These are phyloP conservation scores for Archaeoteleia sp. DNA, from an alignment of 2,888 invertebrate species.

Conservation along the genomic window DNA sequence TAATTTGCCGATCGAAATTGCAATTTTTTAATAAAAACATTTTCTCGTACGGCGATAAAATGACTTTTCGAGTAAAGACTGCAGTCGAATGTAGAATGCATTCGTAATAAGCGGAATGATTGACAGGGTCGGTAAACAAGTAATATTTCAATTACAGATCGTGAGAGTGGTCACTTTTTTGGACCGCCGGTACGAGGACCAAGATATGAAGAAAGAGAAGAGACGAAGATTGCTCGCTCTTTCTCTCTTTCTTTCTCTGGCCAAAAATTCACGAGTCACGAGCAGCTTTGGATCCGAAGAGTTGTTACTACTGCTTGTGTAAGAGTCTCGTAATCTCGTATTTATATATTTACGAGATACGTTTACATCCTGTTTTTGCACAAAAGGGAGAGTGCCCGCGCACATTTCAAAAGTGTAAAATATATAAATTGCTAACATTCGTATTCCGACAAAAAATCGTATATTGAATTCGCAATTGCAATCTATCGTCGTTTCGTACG, in stretches of 20 bases:
- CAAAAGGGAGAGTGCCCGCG: slow-evolving; percentile 26
- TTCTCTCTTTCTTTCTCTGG: slow-evolving; percentile 1
- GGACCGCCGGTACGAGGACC: slow-evolving; percentile 1
- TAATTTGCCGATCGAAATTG: not conserved
- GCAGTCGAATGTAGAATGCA: slow-evolving; percentile 41
- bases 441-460: slow-evolving; percentile 30
- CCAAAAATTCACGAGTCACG: slow-evolving; percentile 9
- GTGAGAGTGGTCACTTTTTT: slow-evolving; percentile 57
- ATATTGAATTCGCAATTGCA: too few relatives aligned
- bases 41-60: slow-evolving; percentile 32
- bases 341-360: slow-evolving; percentile 16
- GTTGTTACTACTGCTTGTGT: not conserved
- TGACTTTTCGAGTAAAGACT: slow-evolving; percentile 28
- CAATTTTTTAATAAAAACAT: slow-evolving; percentile 25
- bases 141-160: slow-evolving; percentile 59
- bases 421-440: slow-evolving; percentile 45
- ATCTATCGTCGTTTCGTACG: too few relatives aligned
- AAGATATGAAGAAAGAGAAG: not conserved
- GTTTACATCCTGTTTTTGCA: slow-evolving; percentile 28
- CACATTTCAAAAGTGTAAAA: slow-evolving; percentile 41
- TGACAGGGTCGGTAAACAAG: slow-evolving; percentile 50
- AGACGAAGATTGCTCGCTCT: slow-evolving; percentile 1
- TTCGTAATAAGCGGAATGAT: slow-evolving; percentile 41
- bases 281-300: slow-evolving; percentile 5
- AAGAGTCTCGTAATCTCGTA: slow-evolving; percentile 16